Percentiles rank a stretch among this genome's conserved stretches.
Conservation (phyloP, 2,888 invertebrate species). For the Escarpia spicata region DNA sequence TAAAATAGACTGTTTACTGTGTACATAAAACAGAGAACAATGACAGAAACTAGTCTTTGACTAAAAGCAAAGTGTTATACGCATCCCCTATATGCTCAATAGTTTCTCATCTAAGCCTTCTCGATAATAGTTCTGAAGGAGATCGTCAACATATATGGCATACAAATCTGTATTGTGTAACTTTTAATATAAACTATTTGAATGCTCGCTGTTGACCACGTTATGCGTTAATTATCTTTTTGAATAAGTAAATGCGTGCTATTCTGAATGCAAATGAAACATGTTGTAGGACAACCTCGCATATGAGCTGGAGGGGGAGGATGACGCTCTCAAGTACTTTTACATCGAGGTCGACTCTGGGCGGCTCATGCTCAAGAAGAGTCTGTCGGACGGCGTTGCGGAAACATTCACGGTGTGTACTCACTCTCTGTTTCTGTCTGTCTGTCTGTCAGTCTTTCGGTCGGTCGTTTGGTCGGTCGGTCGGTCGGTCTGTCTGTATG, state of each 20-base stretch:
- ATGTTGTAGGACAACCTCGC: conserved; percentile 38
- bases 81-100: too few species aligned
- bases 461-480: too few species aligned
- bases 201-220: neutral
- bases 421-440: neutral
- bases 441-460: neutral
- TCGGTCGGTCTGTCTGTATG: too few species aligned
- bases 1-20: neutral
- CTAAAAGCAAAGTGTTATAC: too few species aligned
- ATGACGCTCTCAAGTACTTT: conserved; percentile 51
- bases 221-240: neutral
- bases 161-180: too few species aligned
- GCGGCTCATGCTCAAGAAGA: conserved; percentile 50
- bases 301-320: conserved; percentile 33
- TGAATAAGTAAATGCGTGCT: neutral
- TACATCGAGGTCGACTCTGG: conserved; percentile 53
- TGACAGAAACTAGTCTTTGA: too few species aligned
- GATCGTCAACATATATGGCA: too few species aligned
- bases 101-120: too few species aligned
- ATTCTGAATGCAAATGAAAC: neutral
- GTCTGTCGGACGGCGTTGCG: conserved; percentile 45
- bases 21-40: neutral
- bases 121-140: too few species aligned
- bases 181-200: too few species aligned
- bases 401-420: conserved; percentile 38